These are phyloP conservation scores for Anseranas semipalmata DNA, from an alignment of 2,113 vertebrate species.

Conservation along the genomic window DNA sequence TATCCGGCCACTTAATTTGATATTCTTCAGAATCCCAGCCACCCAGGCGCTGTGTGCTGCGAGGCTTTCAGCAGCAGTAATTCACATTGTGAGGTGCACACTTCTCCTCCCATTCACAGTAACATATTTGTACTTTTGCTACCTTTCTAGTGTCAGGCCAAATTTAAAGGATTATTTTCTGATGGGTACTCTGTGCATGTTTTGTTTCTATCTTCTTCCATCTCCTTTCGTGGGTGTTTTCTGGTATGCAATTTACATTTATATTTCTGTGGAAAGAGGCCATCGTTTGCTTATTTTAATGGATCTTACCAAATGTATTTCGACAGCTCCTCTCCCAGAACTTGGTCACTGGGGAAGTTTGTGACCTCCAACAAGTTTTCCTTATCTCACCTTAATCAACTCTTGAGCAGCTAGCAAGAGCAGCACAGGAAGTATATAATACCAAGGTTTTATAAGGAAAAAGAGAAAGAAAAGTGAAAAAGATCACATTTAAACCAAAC, in stretches of 20 bases:
- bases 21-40: background rate
- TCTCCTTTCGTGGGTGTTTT: background rate
- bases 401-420: background rate
- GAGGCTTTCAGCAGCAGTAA: background rate
- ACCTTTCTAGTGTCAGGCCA: background rate
- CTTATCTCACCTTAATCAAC: slow-evolving; percentile 19
- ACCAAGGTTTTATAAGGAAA: background rate
- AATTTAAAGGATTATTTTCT: slow-evolving; percentile 22
- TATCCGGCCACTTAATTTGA: background rate
- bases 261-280: background rate
- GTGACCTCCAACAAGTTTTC: slow-evolving; percentile 44
- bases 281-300: slow-evolving; percentile 39
- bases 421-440: background rate
- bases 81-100: background rate
- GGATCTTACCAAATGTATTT: slow-evolving; percentile 27
- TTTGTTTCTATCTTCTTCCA: background rate
- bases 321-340: slow-evolving; percentile 44
- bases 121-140: background rate
- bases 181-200: background rate
- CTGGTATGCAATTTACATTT: slow-evolving; percentile 1
- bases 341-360: slow-evolving; percentile 3
- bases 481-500: background rate
- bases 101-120: background rate
- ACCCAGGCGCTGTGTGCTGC: accelerated
- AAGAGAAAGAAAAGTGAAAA: background rate